phyloP scores from a whole-genome alignment of 2,113 vertebrate genomes.

The Notiomystis cincta region DNA sequence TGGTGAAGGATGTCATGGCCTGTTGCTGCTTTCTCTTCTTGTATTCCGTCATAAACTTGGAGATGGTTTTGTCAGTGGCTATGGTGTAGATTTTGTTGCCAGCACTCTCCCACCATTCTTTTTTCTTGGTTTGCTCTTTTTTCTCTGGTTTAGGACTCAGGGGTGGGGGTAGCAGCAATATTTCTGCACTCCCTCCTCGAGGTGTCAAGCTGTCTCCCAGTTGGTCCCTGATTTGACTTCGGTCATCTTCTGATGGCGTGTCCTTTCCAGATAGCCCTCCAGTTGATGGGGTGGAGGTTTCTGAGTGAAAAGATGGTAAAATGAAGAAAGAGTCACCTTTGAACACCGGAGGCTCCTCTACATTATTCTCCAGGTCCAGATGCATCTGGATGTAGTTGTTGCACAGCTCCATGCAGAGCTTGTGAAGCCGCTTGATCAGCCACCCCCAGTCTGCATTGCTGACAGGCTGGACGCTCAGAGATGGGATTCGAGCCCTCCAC shows the following conservation, averaged over 20 bases:
- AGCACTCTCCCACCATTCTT: constrained; percentile 97
- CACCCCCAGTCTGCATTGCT: constrained; percentile 92
- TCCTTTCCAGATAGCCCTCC: constrained; percentile 82
- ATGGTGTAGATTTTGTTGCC: constrained; percentile 95
- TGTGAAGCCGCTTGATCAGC: constrained; percentile 90
- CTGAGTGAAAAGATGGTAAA: constrained; percentile 88
- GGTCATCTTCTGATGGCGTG: constrained; percentile 88
- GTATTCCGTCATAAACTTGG: constrained; percentile 93
- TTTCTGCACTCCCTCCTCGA: constrained; percentile 65
- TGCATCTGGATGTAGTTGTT: constrained; percentile 97
- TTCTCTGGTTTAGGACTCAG: constrained; percentile 73
- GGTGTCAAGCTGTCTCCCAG: constrained; percentile 70
- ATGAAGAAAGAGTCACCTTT: constrained; percentile 81
- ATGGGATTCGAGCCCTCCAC: constrained; percentile 84
- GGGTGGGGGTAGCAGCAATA: constrained; percentile 63
- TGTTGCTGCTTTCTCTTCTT: constrained; percentile 91
- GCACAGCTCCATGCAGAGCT: constrained; percentile 92
- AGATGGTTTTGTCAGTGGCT: constrained; percentile 90
- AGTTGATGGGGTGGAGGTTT: constrained; percentile 85
- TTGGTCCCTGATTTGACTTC: constrained; percentile 67
- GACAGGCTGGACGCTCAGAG: constrained; percentile 83
- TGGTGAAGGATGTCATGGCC: constrained; percentile 79
- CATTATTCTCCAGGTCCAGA: constrained; percentile 84
- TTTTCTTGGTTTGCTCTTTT: constrained; percentile 76
- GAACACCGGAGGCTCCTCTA: constrained; percentile 78